Evolutionary conservation across 1,140 invertebrate genomes (phyloP).

Genomic region (Tetranychus cinnabarinus): DNA sequence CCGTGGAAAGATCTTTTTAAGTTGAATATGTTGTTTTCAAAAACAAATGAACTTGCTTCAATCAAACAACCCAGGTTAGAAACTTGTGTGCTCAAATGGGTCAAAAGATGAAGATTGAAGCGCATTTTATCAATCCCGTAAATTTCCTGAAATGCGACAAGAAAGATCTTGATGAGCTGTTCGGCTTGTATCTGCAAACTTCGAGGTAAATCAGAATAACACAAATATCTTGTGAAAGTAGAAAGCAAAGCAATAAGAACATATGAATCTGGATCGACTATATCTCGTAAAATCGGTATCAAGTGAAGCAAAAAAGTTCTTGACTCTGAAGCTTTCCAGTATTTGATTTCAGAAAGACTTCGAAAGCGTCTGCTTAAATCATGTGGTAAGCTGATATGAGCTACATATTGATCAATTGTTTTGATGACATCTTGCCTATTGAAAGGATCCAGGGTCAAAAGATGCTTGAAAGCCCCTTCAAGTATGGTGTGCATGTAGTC

Average conservation of each 20-base stretch:
- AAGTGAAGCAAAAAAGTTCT: not conserved
- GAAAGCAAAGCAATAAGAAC: not conserved
- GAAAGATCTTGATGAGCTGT: not conserved
- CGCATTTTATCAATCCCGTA: not conserved
- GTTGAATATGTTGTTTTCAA: not conserved
- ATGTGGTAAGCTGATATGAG: not conserved
- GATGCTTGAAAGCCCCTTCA: not conserved
- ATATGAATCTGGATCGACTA: not conserved
- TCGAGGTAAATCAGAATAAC: not conserved
- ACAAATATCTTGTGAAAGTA: not conserved
- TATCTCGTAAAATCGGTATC: not conserved
- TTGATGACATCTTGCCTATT: not conserved
- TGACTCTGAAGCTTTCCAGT: not conserved
- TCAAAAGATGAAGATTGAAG: not conserved
- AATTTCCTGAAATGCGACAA: not conserved
- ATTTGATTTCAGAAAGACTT: not conserved
- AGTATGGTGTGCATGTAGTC: not conserved
- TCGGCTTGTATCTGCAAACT: not conserved
- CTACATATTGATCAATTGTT: not conserved
- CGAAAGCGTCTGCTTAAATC: not conserved
- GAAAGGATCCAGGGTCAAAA: not conserved
- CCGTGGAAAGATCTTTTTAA: not conserved
- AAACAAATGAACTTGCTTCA: not conserved
- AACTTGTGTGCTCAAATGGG: not conserved
- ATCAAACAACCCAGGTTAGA: not conserved